Conservation (phyloP, 2,113 vertebrate species). For the Zingel zingel region DNA sequence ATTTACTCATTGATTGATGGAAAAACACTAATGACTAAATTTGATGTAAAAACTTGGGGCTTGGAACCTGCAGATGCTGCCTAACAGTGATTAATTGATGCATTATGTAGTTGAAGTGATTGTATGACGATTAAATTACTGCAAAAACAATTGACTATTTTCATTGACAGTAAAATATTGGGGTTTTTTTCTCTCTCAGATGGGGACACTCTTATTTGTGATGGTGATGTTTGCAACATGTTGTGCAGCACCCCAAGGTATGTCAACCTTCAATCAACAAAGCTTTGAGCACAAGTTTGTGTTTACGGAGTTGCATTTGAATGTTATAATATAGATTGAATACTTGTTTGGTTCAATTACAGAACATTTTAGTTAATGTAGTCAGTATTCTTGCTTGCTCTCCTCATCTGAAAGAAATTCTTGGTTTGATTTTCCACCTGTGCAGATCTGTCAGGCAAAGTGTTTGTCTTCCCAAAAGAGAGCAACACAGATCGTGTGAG, state of each 20-base stretch:
- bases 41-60: neutral
- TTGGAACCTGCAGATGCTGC: neutral
- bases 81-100: neutral
- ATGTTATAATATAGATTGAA: neutral
- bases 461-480: conserved; percentile 55
- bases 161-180: neutral
- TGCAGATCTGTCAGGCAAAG: conserved; percentile 63
- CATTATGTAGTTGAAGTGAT: neutral
- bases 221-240: conserved; percentile 34
- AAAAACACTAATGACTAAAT: neutral
- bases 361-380: neutral
- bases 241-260: conserved; percentile 19
- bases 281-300: neutral
- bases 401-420: neutral
- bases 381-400: neutral
- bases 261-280: neutral
- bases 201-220: conserved; percentile 54
- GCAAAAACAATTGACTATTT: neutral
- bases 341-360: neutral
- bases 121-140: neutral
- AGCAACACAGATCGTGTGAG: conserved; percentile 30
- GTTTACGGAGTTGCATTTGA: neutral
- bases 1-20: neutral
- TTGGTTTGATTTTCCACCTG: neutral
- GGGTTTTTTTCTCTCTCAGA: conserved; percentile 27